Percentiles rank a stretch among this genome's conserved stretches.
Conservation (phyloP, 2,888 invertebrate species). For the Timandra comae region DNA sequence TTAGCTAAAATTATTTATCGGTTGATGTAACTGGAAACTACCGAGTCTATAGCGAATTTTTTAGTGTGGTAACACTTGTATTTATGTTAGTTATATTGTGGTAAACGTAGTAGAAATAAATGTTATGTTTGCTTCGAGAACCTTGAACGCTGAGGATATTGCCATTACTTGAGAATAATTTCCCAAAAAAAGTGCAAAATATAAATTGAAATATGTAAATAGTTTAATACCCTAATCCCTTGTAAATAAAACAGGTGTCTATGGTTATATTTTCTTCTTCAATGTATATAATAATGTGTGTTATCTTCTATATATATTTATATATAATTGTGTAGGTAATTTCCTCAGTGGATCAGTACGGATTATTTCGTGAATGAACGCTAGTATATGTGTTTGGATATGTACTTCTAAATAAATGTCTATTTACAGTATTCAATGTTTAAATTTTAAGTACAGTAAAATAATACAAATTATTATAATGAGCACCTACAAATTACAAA, state of each 20-base stretch:
- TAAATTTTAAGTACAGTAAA: too few species aligned
- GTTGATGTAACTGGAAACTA: conserved; percentile 39
- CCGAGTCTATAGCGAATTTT: conserved; percentile 65
- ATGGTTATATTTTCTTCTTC: conserved; percentile 8
- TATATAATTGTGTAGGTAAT: conserved; percentile 13
- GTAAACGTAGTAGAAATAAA: conserved; percentile 45
- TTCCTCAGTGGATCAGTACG: conserved; percentile 22
- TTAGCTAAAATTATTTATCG: conserved; percentile 29
- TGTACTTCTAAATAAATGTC: too few species aligned
- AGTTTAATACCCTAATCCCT: conserved; percentile 11
- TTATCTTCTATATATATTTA: conserved; percentile 3
- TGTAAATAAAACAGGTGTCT: conserved; percentile 20
- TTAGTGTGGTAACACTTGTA: conserved; percentile 64
- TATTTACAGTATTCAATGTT: too few species aligned
- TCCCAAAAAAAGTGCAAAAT: conserved; percentile 3
- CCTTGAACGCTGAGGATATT: conserved; percentile 33
- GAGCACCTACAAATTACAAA: too few species aligned
- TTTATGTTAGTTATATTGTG: conserved; percentile 61
- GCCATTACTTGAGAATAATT: conserved; percentile 12
- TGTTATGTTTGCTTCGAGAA: conserved; percentile 64
- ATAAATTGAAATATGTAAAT: conserved; percentile 8
- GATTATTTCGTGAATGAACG: conserved; percentile 11
- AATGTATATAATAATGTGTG: conserved; percentile 17
- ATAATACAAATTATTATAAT: too few species aligned
- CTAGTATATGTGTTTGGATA: conserved; percentile 19